Base-by-base conservation (phyloP, 2,113 vertebrate genomes). In the Aphyosemion australe region DNA sequence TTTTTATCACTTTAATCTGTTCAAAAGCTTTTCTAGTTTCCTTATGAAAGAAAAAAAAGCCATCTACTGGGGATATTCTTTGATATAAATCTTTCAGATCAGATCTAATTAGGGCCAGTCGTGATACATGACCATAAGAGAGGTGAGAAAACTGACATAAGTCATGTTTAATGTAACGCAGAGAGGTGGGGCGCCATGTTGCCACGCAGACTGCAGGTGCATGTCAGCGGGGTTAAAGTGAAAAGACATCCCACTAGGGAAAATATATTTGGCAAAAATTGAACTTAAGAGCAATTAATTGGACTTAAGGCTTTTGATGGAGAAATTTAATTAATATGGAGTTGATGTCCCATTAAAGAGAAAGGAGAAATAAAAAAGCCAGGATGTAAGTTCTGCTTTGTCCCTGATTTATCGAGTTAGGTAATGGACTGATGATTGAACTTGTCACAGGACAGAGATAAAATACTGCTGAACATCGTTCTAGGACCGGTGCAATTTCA, bases 371-470 rank as follows among this genome's bases (percentile, higher is more conserved):
- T n/a, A n/a, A 62, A 72, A 80, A 78, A 79, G 26, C 39, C 59
- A 72, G 51, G 56, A 80, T 83, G 82, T 76, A 65, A 61, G 78
- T 55, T 70, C 65, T 74, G 76, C 76, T 89, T 74, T 64, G 77
- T 80, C 45, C 72, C 21, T 83, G 79, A 89, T 92, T 91, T 93
- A 93, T 88, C 73, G 89, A 60, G 50, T 57, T 85, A 51, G 84
- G 88, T 91, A 93, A 90, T 80, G 89, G 78, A 93, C 87, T 91
- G 84, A 53, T 92, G 89, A 93, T 88, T 90, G 88, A 93, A 89
- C 82, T 74, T 84, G 87, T 91, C 88, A 90, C 70, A 53, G 80
- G 78, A 59, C 74, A 57, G 79, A 88, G 52, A 76, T 92, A 88
- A 92, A 89, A 84, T 83, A 86, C 88, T 86, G 80, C 82, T 61